A percentile compares a stretch with the other conserved stretches of the same genome.
Evolutionary conservation across 2,888 invertebrate genomes (phyloP).

Genomic region (Clitarchus hookeri): DNA sequence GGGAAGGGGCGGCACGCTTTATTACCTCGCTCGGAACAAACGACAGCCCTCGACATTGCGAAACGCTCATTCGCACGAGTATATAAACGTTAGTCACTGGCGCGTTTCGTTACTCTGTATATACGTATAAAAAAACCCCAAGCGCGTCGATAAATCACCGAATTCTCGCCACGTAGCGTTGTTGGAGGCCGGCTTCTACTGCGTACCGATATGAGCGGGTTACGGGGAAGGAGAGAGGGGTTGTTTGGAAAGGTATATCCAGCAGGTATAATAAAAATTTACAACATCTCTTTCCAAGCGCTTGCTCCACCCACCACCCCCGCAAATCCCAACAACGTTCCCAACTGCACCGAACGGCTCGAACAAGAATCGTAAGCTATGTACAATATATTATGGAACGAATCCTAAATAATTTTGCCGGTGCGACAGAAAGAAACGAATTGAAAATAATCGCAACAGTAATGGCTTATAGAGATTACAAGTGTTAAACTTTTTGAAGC

Average conservation of each 20-base stretch:
- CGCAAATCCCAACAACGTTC: neutral
- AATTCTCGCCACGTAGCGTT: neutral
- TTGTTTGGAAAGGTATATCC: neutral
- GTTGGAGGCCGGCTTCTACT: neutral
- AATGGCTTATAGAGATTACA: neutral
- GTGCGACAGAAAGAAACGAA: neutral
- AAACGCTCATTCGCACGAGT: slow-evolving; percentile 2
- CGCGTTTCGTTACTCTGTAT: neutral
- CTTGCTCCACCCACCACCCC: neutral
- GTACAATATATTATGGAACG: neutral
- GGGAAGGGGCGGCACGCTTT: neutral
- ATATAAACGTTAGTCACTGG: neutral
- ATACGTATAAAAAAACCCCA: too few species aligned
- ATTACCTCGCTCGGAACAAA: neutral
- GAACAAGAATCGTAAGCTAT: neutral
- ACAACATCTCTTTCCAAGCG: neutral
- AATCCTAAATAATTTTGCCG: neutral
- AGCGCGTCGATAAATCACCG: neutral
- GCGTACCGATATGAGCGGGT: neutral
- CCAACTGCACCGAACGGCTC: neutral
- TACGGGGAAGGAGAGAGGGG: neutral
- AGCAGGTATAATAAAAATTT: slow-evolving; percentile 14
- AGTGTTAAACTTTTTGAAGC: neutral
- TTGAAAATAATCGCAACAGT: slow-evolving; percentile 1
- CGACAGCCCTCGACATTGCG: neutral